Percentiles rank a stretch among this genome's conserved stretches.
These are phyloP conservation scores for Yasuhikotakia modesta DNA, from an alignment of 2,797 vertebrate species.

Conservation along the genomic window DNA sequence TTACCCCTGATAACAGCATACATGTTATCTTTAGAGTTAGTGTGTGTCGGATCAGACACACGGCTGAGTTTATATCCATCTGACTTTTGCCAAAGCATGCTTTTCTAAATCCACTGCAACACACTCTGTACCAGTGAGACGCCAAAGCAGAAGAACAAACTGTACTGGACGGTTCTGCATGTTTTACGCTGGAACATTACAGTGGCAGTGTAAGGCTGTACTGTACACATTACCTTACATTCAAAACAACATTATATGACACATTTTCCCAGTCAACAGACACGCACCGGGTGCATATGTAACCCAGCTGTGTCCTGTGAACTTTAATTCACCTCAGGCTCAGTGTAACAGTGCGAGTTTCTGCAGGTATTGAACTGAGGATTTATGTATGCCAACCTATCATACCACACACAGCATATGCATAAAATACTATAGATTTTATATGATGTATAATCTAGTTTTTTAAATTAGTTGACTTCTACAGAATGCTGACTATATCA, in stretches of 20 bases:
- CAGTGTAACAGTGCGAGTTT: neutral
- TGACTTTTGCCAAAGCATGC: constrained; percentile 10
- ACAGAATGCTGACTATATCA: no score
- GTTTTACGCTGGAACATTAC: constrained; percentile 1
- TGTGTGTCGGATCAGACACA: neutral
- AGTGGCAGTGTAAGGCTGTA: neutral
- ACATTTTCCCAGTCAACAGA: neutral
- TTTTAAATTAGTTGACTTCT: no score
- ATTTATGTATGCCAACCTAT: no score
- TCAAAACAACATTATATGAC: constrained; percentile 3
- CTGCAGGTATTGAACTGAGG: neutral
- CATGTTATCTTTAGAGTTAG: neutral
- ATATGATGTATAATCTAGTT: no score
- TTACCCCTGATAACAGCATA: neutral
- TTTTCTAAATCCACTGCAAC: neutral
- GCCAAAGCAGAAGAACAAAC: constrained; percentile 1
- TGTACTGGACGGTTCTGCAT: constrained; percentile 23
- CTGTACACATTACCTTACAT: constrained; percentile 26
- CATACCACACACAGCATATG: neutral
- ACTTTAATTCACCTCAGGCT: neutral
- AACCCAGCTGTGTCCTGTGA: constrained; percentile 1
- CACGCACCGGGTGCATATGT: neutral
- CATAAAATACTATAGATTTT: no score
- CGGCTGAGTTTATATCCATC: neutral
- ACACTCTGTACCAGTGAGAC: neutral